Percentiles rank a stretch among this genome's conserved stretches.
These are phyloP conservation scores for Aricia artaxerxes DNA, from an alignment of 2,888 invertebrate genomes.

Conservation along the genomic window DNA sequence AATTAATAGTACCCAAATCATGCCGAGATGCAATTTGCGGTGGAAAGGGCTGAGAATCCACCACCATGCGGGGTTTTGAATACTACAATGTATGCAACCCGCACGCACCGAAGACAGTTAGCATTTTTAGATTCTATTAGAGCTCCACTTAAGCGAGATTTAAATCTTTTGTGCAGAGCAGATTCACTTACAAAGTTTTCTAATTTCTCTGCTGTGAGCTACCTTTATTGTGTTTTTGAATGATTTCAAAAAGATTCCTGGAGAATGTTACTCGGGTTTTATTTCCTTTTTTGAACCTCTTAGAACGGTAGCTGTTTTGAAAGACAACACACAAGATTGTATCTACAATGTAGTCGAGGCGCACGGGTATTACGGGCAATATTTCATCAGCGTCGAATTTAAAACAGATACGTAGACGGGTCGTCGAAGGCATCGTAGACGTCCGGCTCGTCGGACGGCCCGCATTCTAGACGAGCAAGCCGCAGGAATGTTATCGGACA, in stretches of 20 bases:
- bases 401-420: constrained; percentile 48
- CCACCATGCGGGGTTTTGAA: background rate
- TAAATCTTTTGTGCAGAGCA: background rate
- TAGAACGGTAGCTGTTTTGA: background rate
- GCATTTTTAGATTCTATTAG: background rate
- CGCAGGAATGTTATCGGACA: constrained; percentile 67
- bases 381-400: constrained; percentile 44
- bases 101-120: background rate
- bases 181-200: background rate
- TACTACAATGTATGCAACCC: background rate
- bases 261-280: background rate
- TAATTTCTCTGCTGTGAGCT: background rate
- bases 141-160: background rate
- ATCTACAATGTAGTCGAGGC: background rate
- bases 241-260: background rate
- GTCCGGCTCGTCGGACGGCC: constrained; percentile 41
- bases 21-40: constrained; percentile 51
- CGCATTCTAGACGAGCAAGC: constrained; percentile 50
- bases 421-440: background rate
- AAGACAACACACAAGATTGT: background rate
- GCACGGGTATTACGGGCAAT: constrained; percentile 31
- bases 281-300: background rate
- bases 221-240: background rate
- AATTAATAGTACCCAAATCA: constrained; percentile 62
- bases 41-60: constrained; percentile 33